These are phyloP conservation scores for Lordiphosa collinella DNA, from an alignment of 1,140 invertebrate species.

Conservation along the genomic window DNA sequence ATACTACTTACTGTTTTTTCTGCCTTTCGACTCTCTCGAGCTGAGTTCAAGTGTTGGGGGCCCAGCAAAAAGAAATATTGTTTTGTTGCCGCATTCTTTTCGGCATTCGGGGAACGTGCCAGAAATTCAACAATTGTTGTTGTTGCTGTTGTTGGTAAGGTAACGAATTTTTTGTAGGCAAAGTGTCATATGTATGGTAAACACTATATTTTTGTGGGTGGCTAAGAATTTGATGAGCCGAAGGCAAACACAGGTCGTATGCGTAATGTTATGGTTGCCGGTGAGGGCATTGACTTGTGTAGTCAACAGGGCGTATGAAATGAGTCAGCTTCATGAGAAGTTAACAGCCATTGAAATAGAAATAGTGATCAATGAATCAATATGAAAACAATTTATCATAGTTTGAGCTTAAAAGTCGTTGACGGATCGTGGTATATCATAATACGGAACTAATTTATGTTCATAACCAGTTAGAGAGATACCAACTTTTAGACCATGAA, in stretches of 20 bases:
- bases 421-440: not conserved
- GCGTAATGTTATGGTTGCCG: slow-evolving; percentile 42
- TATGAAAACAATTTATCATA: too few relatives aligned
- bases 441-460: too few relatives aligned
- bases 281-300: slow-evolving; percentile 52
- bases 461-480: too few relatives aligned
- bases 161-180: slow-evolving; percentile 8
- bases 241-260: slow-evolving; percentile 42
- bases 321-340: slow-evolving; percentile 22
- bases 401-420: not conserved
- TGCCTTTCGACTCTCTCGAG: slow-evolving; percentile 16
- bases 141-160: slow-evolving; percentile 14
- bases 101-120: slow-evolving; percentile 39
- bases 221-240: slow-evolving; percentile 5
- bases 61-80: too few relatives aligned
- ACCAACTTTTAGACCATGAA: too few relatives aligned
- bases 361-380: not conserved
- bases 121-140: slow-evolving; percentile 37
- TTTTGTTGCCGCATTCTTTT: slow-evolving; percentile 37
- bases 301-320: slow-evolving; percentile 41
- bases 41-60: slow-evolving; percentile 22
- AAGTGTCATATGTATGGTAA: slow-evolving; percentile 20
- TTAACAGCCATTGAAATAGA: slow-evolving; percentile 5
- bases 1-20: slow-evolving; percentile 21
- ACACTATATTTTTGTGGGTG: slow-evolving; percentile 5